Percentiles rank a stretch among this genome's conserved stretches.
phyloP scores from a whole-genome alignment of 2,113 vertebrate genomes.

The Chunga burmeisteri region DNA sequence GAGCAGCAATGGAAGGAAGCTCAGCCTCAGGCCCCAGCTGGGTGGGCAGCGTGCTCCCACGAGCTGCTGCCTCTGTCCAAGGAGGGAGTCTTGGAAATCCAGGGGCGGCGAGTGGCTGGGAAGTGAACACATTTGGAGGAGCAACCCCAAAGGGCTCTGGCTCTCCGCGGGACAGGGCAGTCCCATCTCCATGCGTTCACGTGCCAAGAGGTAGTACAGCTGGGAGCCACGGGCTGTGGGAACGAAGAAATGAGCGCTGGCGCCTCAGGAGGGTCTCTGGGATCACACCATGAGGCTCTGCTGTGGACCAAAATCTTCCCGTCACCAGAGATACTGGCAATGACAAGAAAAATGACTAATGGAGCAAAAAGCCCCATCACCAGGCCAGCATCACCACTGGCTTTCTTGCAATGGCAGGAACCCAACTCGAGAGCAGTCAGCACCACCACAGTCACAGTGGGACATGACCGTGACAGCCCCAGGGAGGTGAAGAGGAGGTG shows the following conservation, averaged over 20 bases:
- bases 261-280: no score
- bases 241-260: rapidly evolving
- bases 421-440: constrained; percentile 74
- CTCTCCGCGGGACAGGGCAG: rapidly evolving
- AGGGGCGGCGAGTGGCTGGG: background rate
- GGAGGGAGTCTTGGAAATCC: background rate
- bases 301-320: rapidly evolving
- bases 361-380: background rate
- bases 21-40: rapidly evolving
- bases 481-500: constrained; percentile 76
- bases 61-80: rapidly evolving
- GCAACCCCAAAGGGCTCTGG: rapidly evolving
- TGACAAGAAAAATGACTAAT: background rate
- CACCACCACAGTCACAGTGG: constrained; percentile 67
- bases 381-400: background rate
- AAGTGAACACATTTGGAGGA: background rate
- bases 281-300: background rate
- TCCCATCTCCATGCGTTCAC: rapidly evolving
- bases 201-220: background rate
- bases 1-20: background rate
- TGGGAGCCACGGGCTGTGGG: background rate
- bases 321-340: no score
- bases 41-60: rapidly evolving
- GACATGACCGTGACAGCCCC: constrained; percentile 61
- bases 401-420: background rate